These are phyloP conservation scores for Lasius fuliginosus DNA, from an alignment of 2,888 invertebrate genomes.

Conservation along the genomic window DNA sequence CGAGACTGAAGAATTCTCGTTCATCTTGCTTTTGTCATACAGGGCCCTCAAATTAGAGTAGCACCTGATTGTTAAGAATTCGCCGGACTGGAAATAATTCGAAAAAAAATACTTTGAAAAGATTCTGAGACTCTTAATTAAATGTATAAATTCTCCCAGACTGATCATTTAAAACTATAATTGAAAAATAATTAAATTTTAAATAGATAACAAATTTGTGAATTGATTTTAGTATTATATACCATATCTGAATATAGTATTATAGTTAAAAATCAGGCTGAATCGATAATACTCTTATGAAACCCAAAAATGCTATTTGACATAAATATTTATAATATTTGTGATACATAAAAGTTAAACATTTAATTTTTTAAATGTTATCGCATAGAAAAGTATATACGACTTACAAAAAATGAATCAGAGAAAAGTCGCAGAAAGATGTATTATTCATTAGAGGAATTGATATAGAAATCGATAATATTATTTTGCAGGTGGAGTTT, in stretches of 20 bases:
- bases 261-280: background rate
- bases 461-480: background rate
- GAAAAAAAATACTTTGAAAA: constrained; percentile 53
- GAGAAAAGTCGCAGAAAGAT: background rate
- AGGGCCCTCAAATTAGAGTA: constrained; percentile 75
- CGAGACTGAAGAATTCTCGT: constrained; percentile 32
- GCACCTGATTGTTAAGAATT: constrained; percentile 76
- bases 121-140: background rate
- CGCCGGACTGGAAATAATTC: constrained; percentile 77
- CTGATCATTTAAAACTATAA: background rate
- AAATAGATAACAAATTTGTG: background rate
- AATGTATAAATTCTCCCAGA: background rate
- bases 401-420: background rate
- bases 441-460: background rate
- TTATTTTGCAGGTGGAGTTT: constrained; percentile 42
- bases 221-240: background rate
- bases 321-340: background rate
- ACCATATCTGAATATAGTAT: background rate
- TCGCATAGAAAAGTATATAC: background rate
- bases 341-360: background rate
- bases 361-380: background rate
- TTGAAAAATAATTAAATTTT: background rate
- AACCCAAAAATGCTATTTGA: background rate
- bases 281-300: background rate
- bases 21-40: constrained; percentile 52